Percentiles rank a stretch among this genome's conserved stretches.
phyloP scores from a whole-genome alignment of 2,888 invertebrate genomes.

The Cylindroiulus punctatus region DNA sequence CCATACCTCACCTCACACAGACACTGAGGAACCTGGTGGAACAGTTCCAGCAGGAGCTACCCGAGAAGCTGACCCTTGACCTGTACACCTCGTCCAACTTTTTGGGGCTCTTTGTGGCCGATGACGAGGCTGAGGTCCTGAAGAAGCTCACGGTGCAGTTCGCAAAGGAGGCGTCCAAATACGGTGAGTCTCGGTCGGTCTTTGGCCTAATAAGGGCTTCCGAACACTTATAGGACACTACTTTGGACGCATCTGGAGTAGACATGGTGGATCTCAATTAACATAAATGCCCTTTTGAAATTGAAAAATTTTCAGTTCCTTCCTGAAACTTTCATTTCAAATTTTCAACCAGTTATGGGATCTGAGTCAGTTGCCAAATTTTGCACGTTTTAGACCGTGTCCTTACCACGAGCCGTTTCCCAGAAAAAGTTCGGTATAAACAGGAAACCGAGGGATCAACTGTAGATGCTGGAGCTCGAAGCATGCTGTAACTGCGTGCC shows the following conservation, averaged over 20 bases:
- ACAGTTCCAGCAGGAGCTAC: conserved; percentile 62
- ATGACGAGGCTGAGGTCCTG: conserved; percentile 82
- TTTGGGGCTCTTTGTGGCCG: conserved; percentile 88
- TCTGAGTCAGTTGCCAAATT: no score
- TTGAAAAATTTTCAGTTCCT: no score
- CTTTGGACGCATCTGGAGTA: no score
- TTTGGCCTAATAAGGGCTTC: no score
- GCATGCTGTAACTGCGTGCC: background rate
- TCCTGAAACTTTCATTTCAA: no score
- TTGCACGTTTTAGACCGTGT: background rate
- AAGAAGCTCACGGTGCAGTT: conserved; percentile 82
- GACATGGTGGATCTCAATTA: no score
- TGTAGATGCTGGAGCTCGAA: background rate
- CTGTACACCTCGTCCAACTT: conserved; percentile 87
- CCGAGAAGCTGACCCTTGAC: conserved; percentile 71
- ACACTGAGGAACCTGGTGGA: conserved; percentile 72
- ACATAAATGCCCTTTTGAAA: no score
- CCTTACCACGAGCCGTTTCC: background rate
- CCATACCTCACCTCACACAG: conserved; percentile 62
- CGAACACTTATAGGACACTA: no score
- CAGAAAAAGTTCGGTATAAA: background rate
- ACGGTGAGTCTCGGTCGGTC: conserved; percentile 61
- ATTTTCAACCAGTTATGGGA: no score
- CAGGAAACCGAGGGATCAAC: background rate
- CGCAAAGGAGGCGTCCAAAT: conserved; percentile 75